phyloP scores from a whole-genome alignment of 1,140 invertebrate species.

The Belonocnema kinseyi region DNA sequence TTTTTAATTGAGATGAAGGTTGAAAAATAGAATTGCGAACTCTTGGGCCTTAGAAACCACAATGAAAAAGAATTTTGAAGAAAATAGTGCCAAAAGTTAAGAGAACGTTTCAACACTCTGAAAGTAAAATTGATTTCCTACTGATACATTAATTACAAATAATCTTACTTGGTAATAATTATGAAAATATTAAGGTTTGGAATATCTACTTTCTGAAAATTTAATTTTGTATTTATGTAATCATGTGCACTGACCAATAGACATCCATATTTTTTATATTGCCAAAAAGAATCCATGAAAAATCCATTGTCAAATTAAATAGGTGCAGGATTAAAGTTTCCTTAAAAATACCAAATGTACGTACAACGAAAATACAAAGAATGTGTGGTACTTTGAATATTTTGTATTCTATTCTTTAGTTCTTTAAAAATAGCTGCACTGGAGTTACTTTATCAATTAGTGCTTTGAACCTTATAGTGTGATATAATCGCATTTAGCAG shows the following conservation, averaged over 20 bases:
- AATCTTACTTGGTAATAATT: not conserved
- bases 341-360: too few species aligned
- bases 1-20: not conserved
- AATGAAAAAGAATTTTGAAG: constrained; percentile 5
- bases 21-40: not conserved
- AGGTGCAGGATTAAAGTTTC: too few species aligned
- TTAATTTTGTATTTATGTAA: not conserved
- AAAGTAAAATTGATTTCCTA: not conserved
- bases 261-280: too few species aligned
- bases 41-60: not conserved
- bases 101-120: not conserved
- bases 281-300: not conserved
- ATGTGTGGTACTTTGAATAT: too few species aligned
- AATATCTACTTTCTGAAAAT: not conserved
- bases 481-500: not conserved
- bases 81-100: not conserved
- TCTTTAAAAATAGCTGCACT: too few species aligned
- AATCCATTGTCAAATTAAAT: too few species aligned
- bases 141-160: not conserved
- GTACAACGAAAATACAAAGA: too few species aligned
- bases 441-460: too few species aligned
- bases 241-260: too few species aligned
- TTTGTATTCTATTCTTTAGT: too few species aligned
- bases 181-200: not conserved
- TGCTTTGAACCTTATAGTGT: not conserved